Percentiles rank a stretch among this genome's conserved stretches.
These are phyloP conservation scores for Lacerta viridis DNA, from an alignment of 2,797 vertebrate species.

Conservation along the genomic window DNA sequence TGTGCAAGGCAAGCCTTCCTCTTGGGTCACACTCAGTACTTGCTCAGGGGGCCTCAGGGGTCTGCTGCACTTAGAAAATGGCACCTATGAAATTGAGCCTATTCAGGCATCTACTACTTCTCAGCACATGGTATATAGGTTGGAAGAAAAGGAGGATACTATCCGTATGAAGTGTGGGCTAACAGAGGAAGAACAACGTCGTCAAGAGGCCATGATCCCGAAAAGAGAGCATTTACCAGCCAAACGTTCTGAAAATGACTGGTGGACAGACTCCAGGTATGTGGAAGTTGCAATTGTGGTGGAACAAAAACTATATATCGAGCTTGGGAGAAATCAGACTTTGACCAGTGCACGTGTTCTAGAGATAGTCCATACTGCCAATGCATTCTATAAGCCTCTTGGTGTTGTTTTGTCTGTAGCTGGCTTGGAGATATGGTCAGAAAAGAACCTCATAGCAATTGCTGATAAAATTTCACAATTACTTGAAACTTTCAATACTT, in stretches of 20 bases:
- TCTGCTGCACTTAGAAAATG: conserved; percentile 64
- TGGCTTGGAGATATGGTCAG: conserved; percentile 75
- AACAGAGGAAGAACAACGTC: conserved; percentile 42
- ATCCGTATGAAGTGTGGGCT: conserved; percentile 20
- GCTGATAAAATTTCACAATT: accelerated
- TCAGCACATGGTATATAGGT: conserved; percentile 70
- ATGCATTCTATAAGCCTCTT: conserved; percentile 66
- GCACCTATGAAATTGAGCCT: conserved; percentile 75
- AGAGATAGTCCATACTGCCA: conserved; percentile 60
- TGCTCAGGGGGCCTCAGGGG: conserved; percentile 64
- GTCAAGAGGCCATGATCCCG: conserved; percentile 46
- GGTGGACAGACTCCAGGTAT: conserved; percentile 54
- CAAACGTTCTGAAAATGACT: background rate
- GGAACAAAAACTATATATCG: conserved; percentile 55
- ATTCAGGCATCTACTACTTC: conserved; percentile 54
- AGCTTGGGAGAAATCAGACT: background rate
- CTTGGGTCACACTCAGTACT: no score
- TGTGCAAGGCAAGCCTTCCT: background rate
- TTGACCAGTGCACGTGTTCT: conserved; percentile 60
- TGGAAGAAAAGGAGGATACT: conserved; percentile 7
- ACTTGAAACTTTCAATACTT: conserved; percentile 41
- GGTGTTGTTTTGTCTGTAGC: conserved; percentile 54
- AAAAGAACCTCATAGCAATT: conserved; percentile 41
- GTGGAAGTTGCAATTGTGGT: conserved; percentile 63
- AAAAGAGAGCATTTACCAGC: background rate